A percentile compares a stretch with the other conserved stretches of the same genome.
These are phyloP conservation scores for Coleophora deauratella DNA, from an alignment of 2,888 invertebrate genomes.

Conservation along the genomic window DNA sequence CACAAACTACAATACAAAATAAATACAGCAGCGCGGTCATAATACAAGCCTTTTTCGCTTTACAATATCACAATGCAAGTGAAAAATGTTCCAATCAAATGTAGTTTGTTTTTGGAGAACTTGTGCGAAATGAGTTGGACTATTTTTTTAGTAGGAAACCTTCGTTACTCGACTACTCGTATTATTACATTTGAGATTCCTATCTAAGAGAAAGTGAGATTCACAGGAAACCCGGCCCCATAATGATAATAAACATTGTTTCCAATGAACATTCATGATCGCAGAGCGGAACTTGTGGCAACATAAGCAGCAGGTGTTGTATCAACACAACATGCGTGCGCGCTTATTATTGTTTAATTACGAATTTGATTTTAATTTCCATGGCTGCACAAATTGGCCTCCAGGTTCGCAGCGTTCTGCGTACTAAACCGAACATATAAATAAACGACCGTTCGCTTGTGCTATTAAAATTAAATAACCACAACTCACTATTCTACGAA, in stretches of 20 bases:
- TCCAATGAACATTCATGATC: conserved; percentile 26
- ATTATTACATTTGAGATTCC: conserved; percentile 10
- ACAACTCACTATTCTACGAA: no score
- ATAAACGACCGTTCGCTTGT: no score
- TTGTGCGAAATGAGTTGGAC: no score
- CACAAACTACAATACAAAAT: no score
- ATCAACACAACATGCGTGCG: not conserved
- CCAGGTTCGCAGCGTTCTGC: no score
- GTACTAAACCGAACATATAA: no score
- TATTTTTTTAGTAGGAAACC: no score
- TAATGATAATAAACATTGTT: conserved; percentile 25
- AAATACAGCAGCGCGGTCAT: no score
- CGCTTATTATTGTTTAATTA: conserved; percentile 13
- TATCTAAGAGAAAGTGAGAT: conserved; percentile 31
- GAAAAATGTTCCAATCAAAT: not conserved
- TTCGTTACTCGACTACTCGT: no score
- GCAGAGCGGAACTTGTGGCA: conserved; percentile 17
- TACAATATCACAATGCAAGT: no score
- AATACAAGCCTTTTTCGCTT: no score
- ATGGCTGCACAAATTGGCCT: not conserved
- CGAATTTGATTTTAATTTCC: conserved; percentile 5
- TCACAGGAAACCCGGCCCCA: conserved; percentile 24
- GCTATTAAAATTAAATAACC: no score
- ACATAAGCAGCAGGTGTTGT: conserved; percentile 9
- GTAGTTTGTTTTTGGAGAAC: not conserved